Evolutionary conservation across 2,888 invertebrate genomes (phyloP).

Genomic region (Theretra japonica): DNA sequence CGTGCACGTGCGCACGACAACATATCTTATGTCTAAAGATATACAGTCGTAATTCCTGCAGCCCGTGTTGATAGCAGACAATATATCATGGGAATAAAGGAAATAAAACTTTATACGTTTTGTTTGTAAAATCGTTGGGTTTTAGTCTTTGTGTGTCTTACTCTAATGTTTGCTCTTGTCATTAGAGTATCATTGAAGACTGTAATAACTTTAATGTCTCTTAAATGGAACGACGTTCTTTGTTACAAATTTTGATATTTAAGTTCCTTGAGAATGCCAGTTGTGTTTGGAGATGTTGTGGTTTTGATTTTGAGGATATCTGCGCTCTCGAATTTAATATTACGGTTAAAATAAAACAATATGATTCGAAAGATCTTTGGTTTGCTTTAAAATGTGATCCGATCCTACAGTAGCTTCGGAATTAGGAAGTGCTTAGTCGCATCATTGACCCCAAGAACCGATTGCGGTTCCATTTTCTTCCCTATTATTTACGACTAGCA

Average conservation of each 20-base stretch:
- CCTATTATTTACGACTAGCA: too few species aligned
- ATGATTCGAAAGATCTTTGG: too few species aligned
- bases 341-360: too few species aligned
- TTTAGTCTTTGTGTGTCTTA: constrained; percentile 1
- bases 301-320: background rate
- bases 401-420: too few species aligned
- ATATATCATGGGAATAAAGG: constrained; percentile 46
- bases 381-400: too few species aligned
- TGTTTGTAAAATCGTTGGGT: constrained; percentile 20
- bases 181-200: constrained; percentile 13
- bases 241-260: background rate
- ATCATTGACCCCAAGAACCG: too few species aligned
- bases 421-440: too few species aligned
- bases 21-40: constrained; percentile 41
- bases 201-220: background rate
- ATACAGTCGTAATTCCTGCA: constrained; percentile 46
- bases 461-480: too few species aligned
- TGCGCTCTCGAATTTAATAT: too few species aligned
- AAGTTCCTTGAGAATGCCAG: background rate
- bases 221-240: background rate
- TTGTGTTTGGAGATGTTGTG: background rate
- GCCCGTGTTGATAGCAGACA: constrained; percentile 35
- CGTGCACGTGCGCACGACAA: constrained; percentile 36
- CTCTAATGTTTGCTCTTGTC: constrained; percentile 2
- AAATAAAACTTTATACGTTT: constrained; percentile 37